Base-by-base conservation (phyloP, 2,797 vertebrate genomes). In the Acanthiza pusilla region DNA sequence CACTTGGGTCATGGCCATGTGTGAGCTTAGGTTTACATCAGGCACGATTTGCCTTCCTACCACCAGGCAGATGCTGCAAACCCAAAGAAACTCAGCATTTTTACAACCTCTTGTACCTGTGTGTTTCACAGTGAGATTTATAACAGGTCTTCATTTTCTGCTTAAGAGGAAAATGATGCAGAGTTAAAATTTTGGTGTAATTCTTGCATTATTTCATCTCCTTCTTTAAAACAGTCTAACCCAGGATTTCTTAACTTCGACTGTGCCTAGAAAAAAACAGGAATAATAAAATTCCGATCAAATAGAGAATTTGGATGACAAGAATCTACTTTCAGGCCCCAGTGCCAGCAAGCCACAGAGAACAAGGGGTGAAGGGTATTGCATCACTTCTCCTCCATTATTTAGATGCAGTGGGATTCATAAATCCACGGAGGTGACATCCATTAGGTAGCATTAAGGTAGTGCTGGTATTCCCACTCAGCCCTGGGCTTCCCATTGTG, bases 401-500 rank as follows among this genome's bases (percentile, higher is more conserved):
- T 95, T 95, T 87, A 94, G 67, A 13, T 71, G 71, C 74, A 67
- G 5, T 85, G 85, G 92, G 82, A 96, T 85, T 80, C 91, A 93
- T 91, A 96, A 95, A 96, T 94, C 83, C 89, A 34, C 2, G 0
- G 60, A 86, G 91, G 83, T 89, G 83, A 73, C 89, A 68, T 87
- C 89, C 85, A 93, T 94, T 97, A 95, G 82, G 91, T 93, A 74
- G 47, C 89, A 92, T 93, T 88, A 94, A 95, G 88, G 79, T 79
- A 94, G 45, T 78, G 40, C 48, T 73, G 53, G 40, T 74, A 80
- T 92, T 89, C 45, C 88, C 80, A 82, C 58, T 86, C 85, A 75
- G 66, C 3, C 0, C 67, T 38, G 36, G 36, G 68, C 45, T 91
- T 86, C 57, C 36, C 19, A 1, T 13, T 53, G 29, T 5, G 1